Evolutionary conservation across 2,797 vertebrate species (phyloP).

Genomic region (Ceryle rudis): DNA sequence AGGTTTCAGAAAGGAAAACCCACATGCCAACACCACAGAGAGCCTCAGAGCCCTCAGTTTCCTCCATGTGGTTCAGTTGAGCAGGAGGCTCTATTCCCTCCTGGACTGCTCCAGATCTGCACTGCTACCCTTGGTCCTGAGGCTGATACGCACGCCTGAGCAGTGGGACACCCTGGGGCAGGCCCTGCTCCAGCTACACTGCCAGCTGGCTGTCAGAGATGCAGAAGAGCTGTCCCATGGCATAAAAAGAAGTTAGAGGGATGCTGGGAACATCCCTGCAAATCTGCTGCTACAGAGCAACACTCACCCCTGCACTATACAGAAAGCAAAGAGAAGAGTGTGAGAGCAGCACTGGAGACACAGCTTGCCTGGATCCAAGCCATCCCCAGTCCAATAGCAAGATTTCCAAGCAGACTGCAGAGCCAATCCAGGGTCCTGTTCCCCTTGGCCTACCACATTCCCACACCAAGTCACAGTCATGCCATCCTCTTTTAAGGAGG

Average conservation of each 20-base stretch:
- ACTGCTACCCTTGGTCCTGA: rapidly evolving
- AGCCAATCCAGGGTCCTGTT: not conserved
- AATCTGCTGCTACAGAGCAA: not conserved
- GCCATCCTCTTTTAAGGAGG: not conserved
- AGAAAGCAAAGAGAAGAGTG: rapidly evolving
- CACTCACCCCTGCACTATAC: rapidly evolving
- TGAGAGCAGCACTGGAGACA: rapidly evolving
- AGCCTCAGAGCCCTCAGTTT: not conserved
- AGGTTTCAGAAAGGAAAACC: not conserved
- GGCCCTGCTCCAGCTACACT: not conserved
- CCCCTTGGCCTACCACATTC: not conserved
- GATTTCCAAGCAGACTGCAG: not conserved
- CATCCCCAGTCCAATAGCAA: rapidly evolving
- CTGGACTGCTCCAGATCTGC: not conserved
- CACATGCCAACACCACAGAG: not conserved
- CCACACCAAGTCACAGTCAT: rapidly evolving
- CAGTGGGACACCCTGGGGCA: not conserved
- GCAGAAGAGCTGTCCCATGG: not conserved
- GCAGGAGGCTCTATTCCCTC: not conserved
- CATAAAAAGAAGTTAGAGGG: not conserved
- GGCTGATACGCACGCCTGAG: not conserved
- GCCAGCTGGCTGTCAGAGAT: not conserved
- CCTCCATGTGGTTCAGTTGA: rapidly evolving
- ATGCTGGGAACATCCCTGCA: not conserved
- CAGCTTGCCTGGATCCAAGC: not conserved